A percentile compares a stretch with the other conserved stretches of the same genome.
Evolutionary conservation across 2,888 invertebrate genomes (phyloP).

Genomic region (Panopea generosa): DNA sequence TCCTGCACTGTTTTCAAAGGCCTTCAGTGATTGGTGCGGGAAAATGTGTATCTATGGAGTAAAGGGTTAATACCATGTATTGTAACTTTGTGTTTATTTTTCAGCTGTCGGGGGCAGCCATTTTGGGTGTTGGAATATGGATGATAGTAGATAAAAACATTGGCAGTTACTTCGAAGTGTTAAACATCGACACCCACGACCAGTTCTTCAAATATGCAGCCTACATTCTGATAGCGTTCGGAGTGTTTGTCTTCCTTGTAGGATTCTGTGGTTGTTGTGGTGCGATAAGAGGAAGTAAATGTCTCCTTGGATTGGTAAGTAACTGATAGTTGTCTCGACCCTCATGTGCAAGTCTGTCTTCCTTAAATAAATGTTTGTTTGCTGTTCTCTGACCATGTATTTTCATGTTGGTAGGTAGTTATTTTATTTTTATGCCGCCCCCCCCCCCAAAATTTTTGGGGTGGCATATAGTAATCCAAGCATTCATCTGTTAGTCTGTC

Average conservation of each 20-base stretch:
- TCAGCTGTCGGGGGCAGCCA: constrained; percentile 87
- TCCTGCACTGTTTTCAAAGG: background rate
- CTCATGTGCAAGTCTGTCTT: too few relatives aligned
- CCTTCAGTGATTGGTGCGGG: too few relatives aligned
- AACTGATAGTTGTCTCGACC: background rate
- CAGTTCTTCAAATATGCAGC: constrained; percentile 86
- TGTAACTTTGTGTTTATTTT: constrained; percentile 48
- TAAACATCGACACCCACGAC: constrained; percentile 85
- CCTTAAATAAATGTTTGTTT: too few relatives aligned
- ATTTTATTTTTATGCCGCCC: too few relatives aligned
- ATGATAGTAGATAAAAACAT: constrained; percentile 87
- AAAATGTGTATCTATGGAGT: too few relatives aligned
- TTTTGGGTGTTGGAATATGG: constrained; percentile 87
- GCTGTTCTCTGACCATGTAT: too few relatives aligned
- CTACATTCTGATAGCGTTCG: constrained; percentile 86
- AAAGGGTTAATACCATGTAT: too few relatives aligned
- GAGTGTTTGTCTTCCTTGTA: constrained; percentile 86
- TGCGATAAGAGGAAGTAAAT: constrained; percentile 86
- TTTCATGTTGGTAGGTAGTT: too few relatives aligned
- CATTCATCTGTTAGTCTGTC: too few relatives aligned
- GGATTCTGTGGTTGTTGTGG: constrained; percentile 88
- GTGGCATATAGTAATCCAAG: too few relatives aligned
- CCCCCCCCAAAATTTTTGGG: too few relatives aligned
- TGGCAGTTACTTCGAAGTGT: constrained; percentile 86
- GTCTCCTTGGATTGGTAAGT: constrained; percentile 85